A percentile compares a stretch with the other conserved stretches of the same genome.
phyloP scores from a whole-genome alignment of 1,140 invertebrate genomes.

The Phymorhynchus buccinoides region DNA sequence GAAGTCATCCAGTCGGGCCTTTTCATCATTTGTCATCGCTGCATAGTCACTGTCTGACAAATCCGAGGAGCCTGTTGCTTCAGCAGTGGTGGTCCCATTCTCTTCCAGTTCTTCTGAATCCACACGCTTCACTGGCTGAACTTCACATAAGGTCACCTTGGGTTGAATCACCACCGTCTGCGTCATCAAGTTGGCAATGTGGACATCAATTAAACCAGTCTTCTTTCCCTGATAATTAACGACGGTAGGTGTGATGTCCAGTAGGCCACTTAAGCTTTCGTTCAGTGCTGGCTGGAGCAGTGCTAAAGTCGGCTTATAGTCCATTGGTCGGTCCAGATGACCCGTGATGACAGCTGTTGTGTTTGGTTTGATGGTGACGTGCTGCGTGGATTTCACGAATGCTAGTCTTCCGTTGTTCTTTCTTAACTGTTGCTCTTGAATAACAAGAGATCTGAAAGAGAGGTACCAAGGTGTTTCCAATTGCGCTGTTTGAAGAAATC shows the following conservation, averaged over 20 bases:
- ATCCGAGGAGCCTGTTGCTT: background rate
- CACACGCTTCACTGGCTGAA: background rate
- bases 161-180: background rate
- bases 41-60: too few species aligned
- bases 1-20: too few species aligned
- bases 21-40: background rate
- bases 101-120: background rate
- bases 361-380: background rate
- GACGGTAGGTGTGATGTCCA: slow-evolving; percentile 16
- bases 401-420: background rate
- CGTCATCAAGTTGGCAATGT: background rate
- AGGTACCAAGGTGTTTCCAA: slow-evolving; percentile 35
- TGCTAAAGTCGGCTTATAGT: background rate
- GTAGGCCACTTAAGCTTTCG: too few species aligned
- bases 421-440: background rate
- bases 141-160: background rate
- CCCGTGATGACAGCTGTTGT: background rate
- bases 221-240: background rate
- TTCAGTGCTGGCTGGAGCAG: background rate
- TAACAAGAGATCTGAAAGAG: background rate
- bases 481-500: slow-evolving; percentile 43
- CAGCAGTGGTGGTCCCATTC: background rate
- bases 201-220: background rate
- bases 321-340: background rate
- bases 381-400: background rate